Base-by-base conservation (phyloP, 2,797 vertebrate species). In the Sebastes reedi region DNA sequence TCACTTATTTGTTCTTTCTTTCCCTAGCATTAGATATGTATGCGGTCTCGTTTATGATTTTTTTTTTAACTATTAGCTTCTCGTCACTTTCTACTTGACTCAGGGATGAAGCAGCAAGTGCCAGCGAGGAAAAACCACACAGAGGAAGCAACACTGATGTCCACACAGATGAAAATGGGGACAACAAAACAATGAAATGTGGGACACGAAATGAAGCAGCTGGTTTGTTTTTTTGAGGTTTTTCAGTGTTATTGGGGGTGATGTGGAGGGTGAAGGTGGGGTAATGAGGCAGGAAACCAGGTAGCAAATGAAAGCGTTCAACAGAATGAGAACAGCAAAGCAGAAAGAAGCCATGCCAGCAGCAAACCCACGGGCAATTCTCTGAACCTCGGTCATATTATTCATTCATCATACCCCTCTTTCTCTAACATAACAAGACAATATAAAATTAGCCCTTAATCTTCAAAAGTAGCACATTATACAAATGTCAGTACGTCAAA, bases 311-410 rank as follows among this genome's bases (percentile, higher is more conserved):
- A 82, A 83, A 85, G 55, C 16, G 39, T 77, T 67, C 8, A 54
- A 87, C 27, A 78, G 67, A 81, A 89, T 87, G 72, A 77, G 46
- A 86, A 77, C 1, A 79, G 78, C 64, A 64, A 85, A 85, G 82
- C 77, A 87, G 56, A 72, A 50, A 69, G 82, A 90, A 94, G 92
- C 92, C 92, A 93, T 94, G 91, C 91, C 81, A 90, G 93, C 87
- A 80, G 78, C 64, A 78, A 79, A 69, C 32, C 67, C 27, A 80
- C 25, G 8, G 75, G 14, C 13, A 65, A 61, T 34, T 73, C 68
- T 80, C 70, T 79, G 64, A 77, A 68, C 67, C 75, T 75, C 36
- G 1, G 6, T 22, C 71, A 32, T 16, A 27, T 50, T 50, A 20
- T 34, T 27, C 14, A 58, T 62, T 66, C 27, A 67, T 52, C 55